Evolutionary conservation across 64 coral and sea anemone species (phyloP), one percentile per base, ranked within the genome.

Genomic region (Porites lutea): DNA sequence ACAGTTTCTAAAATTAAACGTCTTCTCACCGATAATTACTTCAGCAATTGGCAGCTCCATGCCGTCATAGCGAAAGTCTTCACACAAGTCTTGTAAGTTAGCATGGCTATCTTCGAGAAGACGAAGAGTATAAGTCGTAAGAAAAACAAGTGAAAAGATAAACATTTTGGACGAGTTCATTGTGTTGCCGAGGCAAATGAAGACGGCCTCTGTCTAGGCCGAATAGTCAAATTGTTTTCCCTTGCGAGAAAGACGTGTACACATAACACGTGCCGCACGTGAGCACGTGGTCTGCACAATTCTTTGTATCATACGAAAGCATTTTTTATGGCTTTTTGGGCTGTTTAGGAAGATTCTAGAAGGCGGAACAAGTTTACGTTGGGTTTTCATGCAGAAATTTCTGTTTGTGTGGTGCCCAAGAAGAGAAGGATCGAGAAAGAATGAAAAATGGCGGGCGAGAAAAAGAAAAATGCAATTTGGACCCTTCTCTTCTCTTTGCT

Each of bases 31-130:
- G 10, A 81, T 45, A 59, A 81, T 13, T 45, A 81, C 78, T 81
- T 81, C 55, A 16, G 78, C 78, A 62, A 81, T 15, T 61, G 11
- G 78, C 12, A 81, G 23, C 22, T 57, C 44, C 23, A 27, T 61
- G 43, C 78, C 78, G 11, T 62, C 58, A 44, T 46, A 81, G 6
- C 12, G 22, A 81, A 59, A 81, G 22, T 81, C 78, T 46, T 81
- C 78, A 81, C 78, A 81, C 54, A 37, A 60, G 20, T 59, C 78
- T 13, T 61, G 54, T 4, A 3, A 21, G 52, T 61, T 61, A 62
- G 57, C 62, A 81, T 63, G 58, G 22, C 78, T 81, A 5, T 81
- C 78, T 2, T 81, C 78, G 14, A 60, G 78, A 61, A 81, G 52
- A 46, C 62, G 3, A 62, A 46, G 55, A 19, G 10, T 15, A 0